phyloP scores from a whole-genome alignment of 1,140 invertebrate genomes.

The Dendroctonus ponderosae region DNA sequence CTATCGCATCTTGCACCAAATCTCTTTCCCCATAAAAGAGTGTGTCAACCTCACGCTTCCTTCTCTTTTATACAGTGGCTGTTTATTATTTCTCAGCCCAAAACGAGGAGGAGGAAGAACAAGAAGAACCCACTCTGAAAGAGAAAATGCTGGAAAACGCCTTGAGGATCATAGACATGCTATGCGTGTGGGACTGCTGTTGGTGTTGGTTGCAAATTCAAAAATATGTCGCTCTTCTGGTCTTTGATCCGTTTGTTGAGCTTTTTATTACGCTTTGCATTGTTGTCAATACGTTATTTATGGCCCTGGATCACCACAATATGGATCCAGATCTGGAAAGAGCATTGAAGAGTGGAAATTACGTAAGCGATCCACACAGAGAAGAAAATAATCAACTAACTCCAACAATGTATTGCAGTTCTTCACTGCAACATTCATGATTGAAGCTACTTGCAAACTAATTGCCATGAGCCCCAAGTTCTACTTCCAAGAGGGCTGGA shows the following conservation, averaged over 20 bases:
- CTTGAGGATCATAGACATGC: conserved; percentile 82
- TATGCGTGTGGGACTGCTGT: conserved; percentile 97
- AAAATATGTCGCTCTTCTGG: conserved; percentile 84
- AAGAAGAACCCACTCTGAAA: conserved; percentile 83
- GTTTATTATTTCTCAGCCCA: conserved; percentile 89
- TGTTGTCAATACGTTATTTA: conserved; percentile 96
- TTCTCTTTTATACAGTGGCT: conserved; percentile 78
- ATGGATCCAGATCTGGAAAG: conserved; percentile 85
- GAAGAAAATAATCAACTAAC: background rate
- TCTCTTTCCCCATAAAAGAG: conserved; percentile 64
- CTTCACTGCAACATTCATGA: conserved; percentile 96
- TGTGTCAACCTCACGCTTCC: conserved; percentile 63
- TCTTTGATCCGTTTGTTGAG: conserved; percentile 97
- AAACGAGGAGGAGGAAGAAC: conserved; percentile 73
- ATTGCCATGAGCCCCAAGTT: conserved; percentile 95
- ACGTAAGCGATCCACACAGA: conserved; percentile 65
- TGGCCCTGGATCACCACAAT: conserved; percentile 95
- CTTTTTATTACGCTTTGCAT: conserved; percentile 98
- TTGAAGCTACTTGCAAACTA: conserved; percentile 94
- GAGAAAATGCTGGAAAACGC: conserved; percentile 74
- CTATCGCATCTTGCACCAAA: conserved; percentile 51
- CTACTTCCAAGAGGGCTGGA: conserved; percentile 99
- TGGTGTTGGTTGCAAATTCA: conserved; percentile 87
- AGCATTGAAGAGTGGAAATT: conserved; percentile 88
- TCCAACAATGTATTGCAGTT: conserved; percentile 66